phyloP scores from a whole-genome alignment of 2,888 invertebrate species.

The Geotrupes spiniger region DNA sequence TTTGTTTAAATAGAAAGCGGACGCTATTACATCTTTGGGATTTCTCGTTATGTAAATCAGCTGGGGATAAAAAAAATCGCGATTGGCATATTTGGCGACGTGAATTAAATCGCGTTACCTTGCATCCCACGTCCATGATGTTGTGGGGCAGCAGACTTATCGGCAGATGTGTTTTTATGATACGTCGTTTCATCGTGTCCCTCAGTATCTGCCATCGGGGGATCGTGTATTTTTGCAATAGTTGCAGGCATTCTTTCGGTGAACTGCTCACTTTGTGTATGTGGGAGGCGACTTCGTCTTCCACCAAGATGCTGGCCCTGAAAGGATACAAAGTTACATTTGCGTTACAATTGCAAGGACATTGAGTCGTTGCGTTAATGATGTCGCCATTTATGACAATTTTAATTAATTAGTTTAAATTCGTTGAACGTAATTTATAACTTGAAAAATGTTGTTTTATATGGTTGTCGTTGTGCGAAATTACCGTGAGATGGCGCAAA shows the following conservation, averaged over 20 bases:
- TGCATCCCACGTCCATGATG: constrained; percentile 51
- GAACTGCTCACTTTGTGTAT: constrained; percentile 2
- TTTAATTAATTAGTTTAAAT: no score
- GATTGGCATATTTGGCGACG: neutral
- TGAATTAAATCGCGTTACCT: constrained; percentile 37
- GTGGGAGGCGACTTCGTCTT: constrained; percentile 51
- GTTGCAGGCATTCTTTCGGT: constrained; percentile 1
- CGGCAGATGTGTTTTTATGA: constrained; percentile 69
- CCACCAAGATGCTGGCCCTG: constrained; percentile 45
- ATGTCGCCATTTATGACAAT: no score
- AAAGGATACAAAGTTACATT: no score
- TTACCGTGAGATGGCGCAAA: no score
- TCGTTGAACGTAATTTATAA: no score
- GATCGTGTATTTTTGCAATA: constrained; percentile 55
- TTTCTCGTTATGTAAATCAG: constrained; percentile 81
- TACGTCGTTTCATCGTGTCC: constrained; percentile 51
- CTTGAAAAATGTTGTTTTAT: no score
- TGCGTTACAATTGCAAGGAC: no score
- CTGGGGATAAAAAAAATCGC: constrained; percentile 49
- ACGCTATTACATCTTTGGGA: constrained; percentile 82
- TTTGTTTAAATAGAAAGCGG: constrained; percentile 74
- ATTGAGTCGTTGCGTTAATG: no score
- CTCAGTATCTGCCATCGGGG: constrained; percentile 54
- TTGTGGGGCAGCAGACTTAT: constrained; percentile 63
- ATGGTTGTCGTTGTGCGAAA: no score